phyloP scores from a whole-genome alignment of 2,113 vertebrate species.

The Microtus ochrogaster region DNA sequence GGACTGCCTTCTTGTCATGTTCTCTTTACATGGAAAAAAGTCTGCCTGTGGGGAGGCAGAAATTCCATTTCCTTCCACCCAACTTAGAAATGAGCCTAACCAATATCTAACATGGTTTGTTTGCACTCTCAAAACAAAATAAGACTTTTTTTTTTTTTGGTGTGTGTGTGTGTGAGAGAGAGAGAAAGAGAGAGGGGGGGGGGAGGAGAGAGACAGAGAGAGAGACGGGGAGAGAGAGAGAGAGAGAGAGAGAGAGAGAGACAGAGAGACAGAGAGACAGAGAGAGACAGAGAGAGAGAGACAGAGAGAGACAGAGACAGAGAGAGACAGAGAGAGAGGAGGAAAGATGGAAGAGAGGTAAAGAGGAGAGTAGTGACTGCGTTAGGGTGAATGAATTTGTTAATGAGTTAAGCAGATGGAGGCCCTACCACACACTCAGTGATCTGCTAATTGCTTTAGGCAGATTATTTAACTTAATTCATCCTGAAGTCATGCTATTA shows the following conservation, averaged over 20 bases:
- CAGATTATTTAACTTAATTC: not conserved
- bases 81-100: too few relatives aligned
- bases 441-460: not conserved
- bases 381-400: not conserved
- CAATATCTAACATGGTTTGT: too few relatives aligned
- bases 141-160: rapidly evolving
- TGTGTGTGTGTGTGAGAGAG: not conserved
- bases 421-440: not conserved
- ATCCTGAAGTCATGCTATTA: not conserved
- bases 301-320: too few relatives aligned
- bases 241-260: too few relatives aligned
- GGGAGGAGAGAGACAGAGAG: not conserved
- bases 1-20: not conserved
- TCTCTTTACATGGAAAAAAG: not conserved
- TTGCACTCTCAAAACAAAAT: too few relatives aligned
- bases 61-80: rapidly evolving
- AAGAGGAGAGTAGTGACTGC: too few relatives aligned
- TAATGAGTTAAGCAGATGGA: not conserved
- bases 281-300: too few relatives aligned
- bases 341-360: too few relatives aligned
- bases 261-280: too few relatives aligned
- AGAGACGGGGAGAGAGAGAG: too few relatives aligned
- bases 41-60: not conserved
- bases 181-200: not conserved
- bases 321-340: too few relatives aligned